Percentiles rank a stretch among this genome's conserved stretches.
Conservation (phyloP, 2,888 invertebrate genomes). For the Cancer borealis region DNA sequence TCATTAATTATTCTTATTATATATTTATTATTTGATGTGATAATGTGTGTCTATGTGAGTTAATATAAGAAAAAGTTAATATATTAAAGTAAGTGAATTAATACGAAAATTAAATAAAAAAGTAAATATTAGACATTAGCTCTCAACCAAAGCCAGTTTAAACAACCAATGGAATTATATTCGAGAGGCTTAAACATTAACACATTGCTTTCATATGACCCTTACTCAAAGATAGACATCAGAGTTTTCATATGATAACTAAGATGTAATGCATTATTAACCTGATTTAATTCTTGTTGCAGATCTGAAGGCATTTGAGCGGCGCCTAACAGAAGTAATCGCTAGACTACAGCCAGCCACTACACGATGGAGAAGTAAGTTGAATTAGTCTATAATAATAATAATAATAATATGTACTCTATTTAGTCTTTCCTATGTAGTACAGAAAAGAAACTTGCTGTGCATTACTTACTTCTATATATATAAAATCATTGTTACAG, state of each 20-base stretch:
- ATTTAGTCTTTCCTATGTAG: no score
- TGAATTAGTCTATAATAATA: no score
- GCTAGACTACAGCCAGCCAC: conserved; percentile 96
- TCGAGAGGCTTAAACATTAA: no score
- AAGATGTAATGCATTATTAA: no score
- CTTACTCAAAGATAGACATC: background rate
- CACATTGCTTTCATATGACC: background rate
- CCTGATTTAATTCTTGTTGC: conserved; percentile 53
- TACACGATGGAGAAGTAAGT: conserved; percentile 95
- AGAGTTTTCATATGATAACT: background rate
- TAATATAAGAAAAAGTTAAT: background rate
- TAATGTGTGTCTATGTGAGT: background rate
- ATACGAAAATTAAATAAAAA: no score
- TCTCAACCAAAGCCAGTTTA: no score
- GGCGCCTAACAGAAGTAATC: conserved; percentile 97
- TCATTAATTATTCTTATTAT: background rate
- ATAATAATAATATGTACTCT: no score
- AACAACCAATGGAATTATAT: no score
- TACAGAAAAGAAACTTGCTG: no score
- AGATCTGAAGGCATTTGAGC: conserved; percentile 98
- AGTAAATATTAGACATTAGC: background rate
- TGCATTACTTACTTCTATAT: no score
- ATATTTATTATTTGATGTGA: background rate
- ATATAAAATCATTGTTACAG: conserved; percentile 82
- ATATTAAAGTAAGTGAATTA: background rate